Conservation (phyloP, 1,140 invertebrate species). For the Dendroctonus ponderosae region DNA sequence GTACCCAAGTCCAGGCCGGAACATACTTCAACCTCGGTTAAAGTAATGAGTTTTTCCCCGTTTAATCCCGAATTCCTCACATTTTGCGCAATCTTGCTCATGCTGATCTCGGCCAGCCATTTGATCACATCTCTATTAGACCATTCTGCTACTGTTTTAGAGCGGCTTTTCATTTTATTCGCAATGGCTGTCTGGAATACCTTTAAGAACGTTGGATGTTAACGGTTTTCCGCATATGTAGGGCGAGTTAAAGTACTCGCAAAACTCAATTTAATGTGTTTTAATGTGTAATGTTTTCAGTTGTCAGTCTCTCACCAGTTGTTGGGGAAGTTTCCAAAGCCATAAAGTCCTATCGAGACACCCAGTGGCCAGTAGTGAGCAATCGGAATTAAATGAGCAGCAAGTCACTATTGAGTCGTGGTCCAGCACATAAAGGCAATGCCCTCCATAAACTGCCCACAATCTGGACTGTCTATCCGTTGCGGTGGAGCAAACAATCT, state of each 20-base stretch:
- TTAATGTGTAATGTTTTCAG: neutral
- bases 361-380: constrained; percentile 57
- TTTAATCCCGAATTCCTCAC: constrained; percentile 56
- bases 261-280: too few relatives aligned
- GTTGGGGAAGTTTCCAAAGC: constrained; percentile 59
- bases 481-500: constrained; percentile 51
- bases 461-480: constrained; percentile 51
- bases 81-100: constrained; percentile 54
- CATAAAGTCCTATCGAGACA: constrained; percentile 57
- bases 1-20: constrained; percentile 57
- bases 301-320: constrained; percentile 49
- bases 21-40: constrained; percentile 57
- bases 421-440: constrained; percentile 60
- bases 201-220: constrained; percentile 32
- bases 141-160: constrained; percentile 56
- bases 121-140: constrained; percentile 59
- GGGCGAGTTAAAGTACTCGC: too few relatives aligned
- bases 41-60: constrained; percentile 59
- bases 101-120: constrained; percentile 62
- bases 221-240: too few relatives aligned
- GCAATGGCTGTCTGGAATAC: constrained; percentile 47
- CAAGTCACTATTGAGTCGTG: constrained; percentile 59
- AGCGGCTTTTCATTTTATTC: constrained; percentile 42
- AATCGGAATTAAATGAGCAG: constrained; percentile 56
- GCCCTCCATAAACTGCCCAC: constrained; percentile 55